A percentile compares a stretch with the other conserved stretches of the same genome.
These are phyloP conservation scores for Acanthurus leucopareius DNA, from an alignment of 2,797 vertebrate species.

Conservation along the genomic window DNA sequence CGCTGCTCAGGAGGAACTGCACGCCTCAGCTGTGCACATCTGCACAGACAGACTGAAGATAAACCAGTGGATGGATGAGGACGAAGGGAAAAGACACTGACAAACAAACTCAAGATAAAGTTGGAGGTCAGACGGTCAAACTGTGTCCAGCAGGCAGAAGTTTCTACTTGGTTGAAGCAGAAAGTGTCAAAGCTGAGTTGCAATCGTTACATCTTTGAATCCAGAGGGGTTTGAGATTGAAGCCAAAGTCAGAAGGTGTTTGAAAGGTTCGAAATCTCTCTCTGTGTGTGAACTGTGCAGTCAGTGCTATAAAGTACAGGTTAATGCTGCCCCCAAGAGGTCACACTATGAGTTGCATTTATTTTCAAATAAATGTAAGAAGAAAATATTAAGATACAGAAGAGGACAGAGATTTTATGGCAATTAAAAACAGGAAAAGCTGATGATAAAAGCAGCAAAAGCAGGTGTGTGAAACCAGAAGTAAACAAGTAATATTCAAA, in stretches of 20 bases:
- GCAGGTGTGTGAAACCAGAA: background rate
- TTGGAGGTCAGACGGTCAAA: background rate
- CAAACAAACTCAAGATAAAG: constrained; percentile 6
- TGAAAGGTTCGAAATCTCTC: too few species aligned
- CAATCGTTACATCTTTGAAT: too few species aligned
- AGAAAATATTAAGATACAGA: background rate
- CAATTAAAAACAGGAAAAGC: background rate
- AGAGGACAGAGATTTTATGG: background rate
- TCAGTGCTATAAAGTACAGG: background rate
- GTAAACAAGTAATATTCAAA: too few species aligned
- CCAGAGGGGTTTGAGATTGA: too few species aligned
- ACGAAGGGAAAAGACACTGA: background rate
- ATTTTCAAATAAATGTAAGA: background rate
- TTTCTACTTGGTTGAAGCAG: background rate
- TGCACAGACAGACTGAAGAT: constrained; percentile 7
- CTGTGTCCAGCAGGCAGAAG: background rate
- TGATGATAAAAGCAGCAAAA: background rate
- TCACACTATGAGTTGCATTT: constrained; percentile 4
- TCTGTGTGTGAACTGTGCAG: background rate
- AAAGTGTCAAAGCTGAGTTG: too few species aligned
- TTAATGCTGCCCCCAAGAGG: constrained; percentile 61
- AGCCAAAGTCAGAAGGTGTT: too few species aligned
- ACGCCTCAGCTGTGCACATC: background rate
- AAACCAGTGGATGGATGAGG: background rate
- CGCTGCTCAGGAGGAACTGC: background rate